Base-by-base conservation (phyloP, 2,113 vertebrate genomes). In the Stegastes partitus region DNA sequence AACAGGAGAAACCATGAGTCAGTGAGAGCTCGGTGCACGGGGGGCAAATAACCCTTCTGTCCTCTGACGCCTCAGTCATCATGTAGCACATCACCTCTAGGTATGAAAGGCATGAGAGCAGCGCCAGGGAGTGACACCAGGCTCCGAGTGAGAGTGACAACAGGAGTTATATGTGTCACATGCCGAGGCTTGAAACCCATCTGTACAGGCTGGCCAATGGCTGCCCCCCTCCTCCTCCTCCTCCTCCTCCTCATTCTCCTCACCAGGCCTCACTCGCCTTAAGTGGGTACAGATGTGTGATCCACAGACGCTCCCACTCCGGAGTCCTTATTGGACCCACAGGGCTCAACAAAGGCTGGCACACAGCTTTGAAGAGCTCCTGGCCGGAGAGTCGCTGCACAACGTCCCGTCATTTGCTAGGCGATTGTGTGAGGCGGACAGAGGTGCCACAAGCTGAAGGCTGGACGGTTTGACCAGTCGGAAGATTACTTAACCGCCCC, bases 221-320 rank as follows among this genome's bases (percentile, higher is more conserved):
- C 82, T 68, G n/a, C 50, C 25, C 23, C 42, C 42, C 4, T 31
- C 21, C 7, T 21, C 26, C 28, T 2, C 39, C 9, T 15, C 50
- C 42, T 0, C 54, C 59, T 28, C 55, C 10, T 11, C 62, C 44
- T 37, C 51, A 51, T n/a, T 3, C 39, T 9, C 51, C 11, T 26
- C 71, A 22, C 47, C 73, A 78, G 66, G 66, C 50, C 79, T 86
- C 61, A 12, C 45, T 26, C 3, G 83, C 85, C 85, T 87, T 75
- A 80, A 90, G 85, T 92, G 88, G 77, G 76, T 89, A 79, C 91
- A 89, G 89, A 91, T 90, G 90, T 92, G 87, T 68, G 83, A 84
- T 86, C 81, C 57, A 63, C 84, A 89, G 71, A 87, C 81, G 69
- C 64, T 74, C 69, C 72, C 71, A 81, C 84, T 89, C 81, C 4